These are phyloP conservation scores for Azemiops feae DNA, from an alignment of 2,113 vertebrate genomes.

Conservation along the genomic window DNA sequence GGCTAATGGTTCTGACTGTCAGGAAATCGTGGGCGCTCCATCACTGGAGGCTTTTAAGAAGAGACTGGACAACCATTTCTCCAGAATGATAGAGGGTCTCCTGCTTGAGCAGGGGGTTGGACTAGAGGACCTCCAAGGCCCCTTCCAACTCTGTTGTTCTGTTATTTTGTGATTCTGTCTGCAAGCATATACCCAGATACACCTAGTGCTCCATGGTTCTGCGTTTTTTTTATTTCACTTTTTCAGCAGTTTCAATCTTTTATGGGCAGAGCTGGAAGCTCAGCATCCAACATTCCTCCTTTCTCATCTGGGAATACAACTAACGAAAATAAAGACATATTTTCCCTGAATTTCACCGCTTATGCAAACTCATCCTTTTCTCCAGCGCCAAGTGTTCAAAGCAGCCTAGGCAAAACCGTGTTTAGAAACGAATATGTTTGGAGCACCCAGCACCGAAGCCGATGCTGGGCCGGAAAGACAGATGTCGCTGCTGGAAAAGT, in stretches of 20 bases:
- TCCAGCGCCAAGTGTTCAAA: neutral
- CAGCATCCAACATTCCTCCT: neutral
- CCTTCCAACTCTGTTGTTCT: neutral
- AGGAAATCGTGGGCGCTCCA: too few relatives aligned
- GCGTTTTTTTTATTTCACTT: neutral
- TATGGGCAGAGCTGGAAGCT: neutral
- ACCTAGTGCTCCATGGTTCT: neutral
- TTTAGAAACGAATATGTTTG: neutral
- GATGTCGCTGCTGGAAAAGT: neutral
- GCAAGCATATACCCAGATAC: neutral
- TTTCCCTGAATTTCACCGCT: neutral
- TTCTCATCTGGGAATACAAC: neutral
- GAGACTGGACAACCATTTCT: too few relatives aligned
- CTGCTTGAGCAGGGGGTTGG: neutral
- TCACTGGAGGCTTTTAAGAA: too few relatives aligned
- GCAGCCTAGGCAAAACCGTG: neutral
- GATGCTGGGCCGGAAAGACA: neutral
- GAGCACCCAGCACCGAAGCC: too few relatives aligned
- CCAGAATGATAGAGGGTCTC: neutral
- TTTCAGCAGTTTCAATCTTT: neutral
- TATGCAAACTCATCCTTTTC: neutral
- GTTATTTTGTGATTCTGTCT: neutral
- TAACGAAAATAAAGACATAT: neutral
- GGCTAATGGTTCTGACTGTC: too few relatives aligned
- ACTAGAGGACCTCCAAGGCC: neutral